Conservation (phyloP, 2,888 invertebrate genomes). For the Lycia hirtaria region DNA sequence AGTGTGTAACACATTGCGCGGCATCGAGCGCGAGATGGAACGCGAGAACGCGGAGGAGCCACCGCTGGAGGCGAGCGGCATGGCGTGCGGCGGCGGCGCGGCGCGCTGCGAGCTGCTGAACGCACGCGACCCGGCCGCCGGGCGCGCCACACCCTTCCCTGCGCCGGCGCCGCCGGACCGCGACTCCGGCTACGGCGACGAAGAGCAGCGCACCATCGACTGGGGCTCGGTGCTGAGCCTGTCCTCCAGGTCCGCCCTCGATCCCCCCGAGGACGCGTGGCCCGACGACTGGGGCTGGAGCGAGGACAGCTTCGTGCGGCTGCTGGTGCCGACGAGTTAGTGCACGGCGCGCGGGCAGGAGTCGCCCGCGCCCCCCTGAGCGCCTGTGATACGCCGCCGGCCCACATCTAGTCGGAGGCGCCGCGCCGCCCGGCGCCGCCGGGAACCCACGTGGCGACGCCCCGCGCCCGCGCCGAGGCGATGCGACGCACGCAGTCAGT, state of each 20-base stretch:
- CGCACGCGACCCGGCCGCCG: constrained; percentile 77
- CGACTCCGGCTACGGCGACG: constrained; percentile 92
- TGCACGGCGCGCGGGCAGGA: constrained; percentile 80
- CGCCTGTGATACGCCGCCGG: constrained; percentile 76
- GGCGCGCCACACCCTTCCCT: constrained; percentile 90
- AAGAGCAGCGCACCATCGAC: constrained; percentile 93
- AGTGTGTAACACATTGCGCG: constrained; percentile 95
- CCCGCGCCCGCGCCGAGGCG: constrained; percentile 53
- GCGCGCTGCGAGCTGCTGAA: constrained; percentile 87
- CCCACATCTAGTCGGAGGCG: constrained; percentile 66
- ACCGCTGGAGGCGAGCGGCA: constrained; percentile 78
- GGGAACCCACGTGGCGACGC: constrained; percentile 45
- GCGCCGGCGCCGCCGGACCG: constrained; percentile 84
- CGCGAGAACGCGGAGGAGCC: constrained; percentile 86
- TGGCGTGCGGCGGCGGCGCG: constrained; percentile 71
- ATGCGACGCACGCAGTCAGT: constrained; percentile 76
- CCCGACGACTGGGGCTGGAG: constrained; percentile 87
- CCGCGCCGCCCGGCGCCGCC: constrained; percentile 55
- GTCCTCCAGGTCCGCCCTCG: constrained; percentile 93
- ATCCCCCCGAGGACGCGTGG: constrained; percentile 92
- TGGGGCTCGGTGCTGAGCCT: constrained; percentile 96
- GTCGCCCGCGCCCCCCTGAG: constrained; percentile 79
- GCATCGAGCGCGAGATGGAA: constrained; percentile 95
- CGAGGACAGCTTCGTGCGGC: constrained; percentile 90
- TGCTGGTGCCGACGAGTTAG: constrained; percentile 89